phyloP scores from a whole-genome alignment of 2,888 invertebrate genomes.

The Hyposoter dolosus region DNA sequence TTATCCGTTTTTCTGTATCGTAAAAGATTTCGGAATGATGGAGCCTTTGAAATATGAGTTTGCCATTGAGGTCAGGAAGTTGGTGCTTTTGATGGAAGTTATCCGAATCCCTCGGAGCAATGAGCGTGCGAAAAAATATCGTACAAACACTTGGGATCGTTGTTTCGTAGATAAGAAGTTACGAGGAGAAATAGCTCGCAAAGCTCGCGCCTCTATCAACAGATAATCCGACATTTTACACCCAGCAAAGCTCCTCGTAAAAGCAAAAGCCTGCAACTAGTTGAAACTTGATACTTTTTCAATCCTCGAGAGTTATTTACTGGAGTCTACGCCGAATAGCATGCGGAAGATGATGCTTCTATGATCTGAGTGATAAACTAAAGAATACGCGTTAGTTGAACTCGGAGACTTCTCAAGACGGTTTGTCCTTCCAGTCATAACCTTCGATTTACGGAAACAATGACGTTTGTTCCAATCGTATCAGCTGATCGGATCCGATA shows the following conservation, averaged over 20 bases:
- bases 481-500: not conserved
- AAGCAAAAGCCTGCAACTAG: conserved; percentile 1
- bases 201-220: conserved; percentile 15
- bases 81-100: not conserved
- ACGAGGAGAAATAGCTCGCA: conserved; percentile 1
- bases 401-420: not conserved
- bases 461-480: not conserved
- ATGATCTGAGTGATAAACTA: not conserved
- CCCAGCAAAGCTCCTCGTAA: conserved; percentile 32
- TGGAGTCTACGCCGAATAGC: not conserved
- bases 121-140: not conserved
- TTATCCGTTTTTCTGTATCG: conserved; percentile 12
- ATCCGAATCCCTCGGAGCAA: not conserved
- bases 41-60: conserved; percentile 8
- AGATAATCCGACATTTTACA: conserved; percentile 23
- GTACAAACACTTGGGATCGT: conserved; percentile 1
- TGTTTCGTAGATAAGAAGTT: conserved; percentile 6
- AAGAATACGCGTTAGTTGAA: conserved; percentile 9
- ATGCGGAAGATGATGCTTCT: not conserved
- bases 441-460: not conserved
- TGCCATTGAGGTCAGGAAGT: not conserved
- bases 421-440: not conserved
- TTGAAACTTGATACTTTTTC: not conserved
- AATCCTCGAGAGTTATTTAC: not conserved
- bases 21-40: conserved; percentile 9